These are phyloP conservation scores for Nerophis ophidion DNA, from an alignment of 2,113 vertebrate genomes.

Conservation along the genomic window DNA sequence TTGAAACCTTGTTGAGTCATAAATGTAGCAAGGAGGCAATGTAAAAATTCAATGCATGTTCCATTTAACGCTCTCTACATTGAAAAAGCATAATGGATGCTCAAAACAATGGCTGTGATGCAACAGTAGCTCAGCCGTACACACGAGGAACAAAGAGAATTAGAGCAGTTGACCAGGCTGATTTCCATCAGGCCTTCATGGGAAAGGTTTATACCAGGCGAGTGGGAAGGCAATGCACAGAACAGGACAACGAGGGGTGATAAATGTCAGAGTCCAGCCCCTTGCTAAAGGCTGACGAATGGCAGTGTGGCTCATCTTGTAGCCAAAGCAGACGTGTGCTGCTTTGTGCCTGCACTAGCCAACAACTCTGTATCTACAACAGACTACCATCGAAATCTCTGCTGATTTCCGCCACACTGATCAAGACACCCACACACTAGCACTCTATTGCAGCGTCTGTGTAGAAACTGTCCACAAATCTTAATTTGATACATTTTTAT, in stretches of 20 bases:
- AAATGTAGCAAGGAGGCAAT: constrained; percentile 15
- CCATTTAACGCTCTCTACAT: constrained; percentile 3
- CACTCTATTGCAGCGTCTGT: too few species aligned
- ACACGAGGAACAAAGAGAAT: constrained; percentile 11
- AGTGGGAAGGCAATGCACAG: constrained; percentile 35
- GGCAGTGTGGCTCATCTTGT: constrained; percentile 36
- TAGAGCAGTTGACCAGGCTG: constrained; percentile 15
- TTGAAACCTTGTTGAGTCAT: constrained; percentile 31
- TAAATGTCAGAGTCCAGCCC: constrained; percentile 42
- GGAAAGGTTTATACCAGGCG: constrained; percentile 53
- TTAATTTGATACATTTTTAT: too few species aligned
- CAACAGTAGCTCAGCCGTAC: constrained; percentile 2
- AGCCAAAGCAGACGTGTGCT: constrained; percentile 25
- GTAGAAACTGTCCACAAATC: too few species aligned
- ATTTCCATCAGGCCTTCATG: constrained; percentile 28
- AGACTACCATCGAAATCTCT: constrained; percentile 7
- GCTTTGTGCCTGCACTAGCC: constrained; percentile 4
- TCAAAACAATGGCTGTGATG: constrained; percentile 18
- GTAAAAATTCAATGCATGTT: background rate
- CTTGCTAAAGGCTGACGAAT: constrained; percentile 49
- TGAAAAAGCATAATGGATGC: constrained; percentile 15
- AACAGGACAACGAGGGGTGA: constrained; percentile 41
- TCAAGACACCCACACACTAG: background rate
- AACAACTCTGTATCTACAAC: background rate
- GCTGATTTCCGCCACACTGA: background rate